These are phyloP conservation scores for Heliocidaris tuberculata DNA, from an alignment of 35 echinoderm and acorn worm species.

Conservation along the genomic window DNA sequence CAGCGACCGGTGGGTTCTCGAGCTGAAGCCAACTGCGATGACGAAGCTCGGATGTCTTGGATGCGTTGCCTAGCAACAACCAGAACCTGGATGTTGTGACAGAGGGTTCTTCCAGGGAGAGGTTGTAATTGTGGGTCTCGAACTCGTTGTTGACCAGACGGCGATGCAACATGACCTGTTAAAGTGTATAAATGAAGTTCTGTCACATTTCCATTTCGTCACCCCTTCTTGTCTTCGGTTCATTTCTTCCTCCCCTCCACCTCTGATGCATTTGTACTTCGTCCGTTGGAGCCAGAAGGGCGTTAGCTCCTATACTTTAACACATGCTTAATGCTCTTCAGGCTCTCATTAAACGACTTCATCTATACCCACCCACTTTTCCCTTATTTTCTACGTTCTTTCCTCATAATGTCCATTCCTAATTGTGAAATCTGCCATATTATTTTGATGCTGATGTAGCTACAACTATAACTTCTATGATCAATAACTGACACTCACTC, in stretches of 20 bases:
- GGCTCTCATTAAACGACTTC: no score
- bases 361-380: no score
- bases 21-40: conserved; percentile 61
- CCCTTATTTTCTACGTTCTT: no score
- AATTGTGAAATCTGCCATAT: no score
- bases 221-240: not conserved
- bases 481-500: no score
- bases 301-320: no score
- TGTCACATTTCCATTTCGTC: not conserved
- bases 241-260: not conserved
- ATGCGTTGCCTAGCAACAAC: conserved; percentile 69
- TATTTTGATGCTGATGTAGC: not conserved
- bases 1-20: conserved; percentile 62
- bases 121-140: conserved; percentile 58
- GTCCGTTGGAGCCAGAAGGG: no score
- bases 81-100: conserved; percentile 56
- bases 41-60: conserved; percentile 51
- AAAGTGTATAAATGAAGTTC: not conserved
- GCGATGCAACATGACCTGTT: conserved; percentile 73
- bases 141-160: conserved; percentile 65
- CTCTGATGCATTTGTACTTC: not conserved
- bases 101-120: conserved; percentile 58
- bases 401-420: no score
- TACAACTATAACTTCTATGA: no score
- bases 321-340: no score